Evolutionary conservation across 2,888 invertebrate genomes (phyloP).

Genomic region (Melitaea athalia): DNA sequence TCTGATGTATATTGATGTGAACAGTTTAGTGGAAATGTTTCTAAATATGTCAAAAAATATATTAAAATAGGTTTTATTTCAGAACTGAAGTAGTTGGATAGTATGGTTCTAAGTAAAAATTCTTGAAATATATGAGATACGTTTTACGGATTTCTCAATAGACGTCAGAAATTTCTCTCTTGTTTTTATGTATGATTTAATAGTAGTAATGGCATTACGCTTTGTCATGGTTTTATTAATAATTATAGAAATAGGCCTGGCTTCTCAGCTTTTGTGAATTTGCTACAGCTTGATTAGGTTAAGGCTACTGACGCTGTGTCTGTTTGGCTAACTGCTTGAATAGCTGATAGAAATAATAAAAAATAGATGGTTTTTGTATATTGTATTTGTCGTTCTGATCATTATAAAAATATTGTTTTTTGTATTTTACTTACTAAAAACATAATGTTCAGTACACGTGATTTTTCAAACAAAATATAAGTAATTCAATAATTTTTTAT

Average conservation of each 20-base stretch:
- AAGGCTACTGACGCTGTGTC: neutral
- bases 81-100: neutral
- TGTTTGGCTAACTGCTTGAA: neutral
- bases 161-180: neutral
- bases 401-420: neutral
- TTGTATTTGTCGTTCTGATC: neutral
- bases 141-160: neutral
- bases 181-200: neutral
- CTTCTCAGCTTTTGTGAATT: constrained; percentile 1
- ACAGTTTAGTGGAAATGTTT: no score
- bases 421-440: neutral
- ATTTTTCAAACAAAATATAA: neutral
- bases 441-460: neutral
- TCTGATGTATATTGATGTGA: no score
- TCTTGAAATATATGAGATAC: neutral
- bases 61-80: neutral
- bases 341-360: neutral
- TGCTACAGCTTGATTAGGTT: constrained; percentile 2
- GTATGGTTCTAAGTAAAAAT: neutral
- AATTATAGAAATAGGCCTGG: neutral
- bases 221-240: neutral
- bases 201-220: neutral
- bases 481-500: constrained; percentile 9
- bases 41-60: no score
- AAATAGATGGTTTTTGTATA: neutral